Conservation (phyloP, 2,113 vertebrate genomes). For the Grammomys surdaster region DNA sequence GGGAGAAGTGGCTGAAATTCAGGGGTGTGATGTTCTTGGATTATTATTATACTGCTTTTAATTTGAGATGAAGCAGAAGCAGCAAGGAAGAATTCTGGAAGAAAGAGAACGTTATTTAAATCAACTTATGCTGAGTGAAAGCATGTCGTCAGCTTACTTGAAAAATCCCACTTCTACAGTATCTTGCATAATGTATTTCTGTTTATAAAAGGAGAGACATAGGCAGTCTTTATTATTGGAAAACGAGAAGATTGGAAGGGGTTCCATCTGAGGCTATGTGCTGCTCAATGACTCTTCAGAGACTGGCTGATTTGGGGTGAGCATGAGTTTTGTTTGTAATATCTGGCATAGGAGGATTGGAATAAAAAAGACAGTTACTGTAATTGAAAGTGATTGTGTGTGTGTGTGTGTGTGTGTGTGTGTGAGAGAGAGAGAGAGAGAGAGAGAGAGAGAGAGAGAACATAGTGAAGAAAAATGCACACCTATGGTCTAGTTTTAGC, state of each 20-base stretch:
- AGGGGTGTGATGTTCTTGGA: constrained; percentile 80
- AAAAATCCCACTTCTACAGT: constrained; percentile 37
- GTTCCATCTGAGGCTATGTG: not conserved
- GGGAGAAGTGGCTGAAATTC: constrained; percentile 72
- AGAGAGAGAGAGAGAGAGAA: not conserved
- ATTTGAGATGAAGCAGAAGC: constrained; percentile 73
- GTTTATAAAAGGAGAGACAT: constrained; percentile 64
- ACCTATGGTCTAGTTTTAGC: not conserved
- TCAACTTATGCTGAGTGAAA: constrained; percentile 49
- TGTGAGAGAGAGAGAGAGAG: not conserved
- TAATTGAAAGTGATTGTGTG: not conserved
- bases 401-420: not conserved
- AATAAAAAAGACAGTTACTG: not conserved
- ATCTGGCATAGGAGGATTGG: not conserved
- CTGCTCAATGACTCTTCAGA: not conserved
- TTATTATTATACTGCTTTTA: constrained; percentile 80
- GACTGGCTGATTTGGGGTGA: not conserved
- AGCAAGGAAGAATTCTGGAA: constrained; percentile 49
- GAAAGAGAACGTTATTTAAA: constrained; percentile 69
- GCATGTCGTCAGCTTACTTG: constrained; percentile 53
- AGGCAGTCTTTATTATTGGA: not conserved
- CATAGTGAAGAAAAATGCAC: not conserved
- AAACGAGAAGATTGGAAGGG: not conserved
- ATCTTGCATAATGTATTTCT: constrained; percentile 62
- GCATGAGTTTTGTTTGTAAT: not conserved